phyloP scores from a whole-genome alignment of 1,140 invertebrate genomes.

The Goniozus legneri region DNA sequence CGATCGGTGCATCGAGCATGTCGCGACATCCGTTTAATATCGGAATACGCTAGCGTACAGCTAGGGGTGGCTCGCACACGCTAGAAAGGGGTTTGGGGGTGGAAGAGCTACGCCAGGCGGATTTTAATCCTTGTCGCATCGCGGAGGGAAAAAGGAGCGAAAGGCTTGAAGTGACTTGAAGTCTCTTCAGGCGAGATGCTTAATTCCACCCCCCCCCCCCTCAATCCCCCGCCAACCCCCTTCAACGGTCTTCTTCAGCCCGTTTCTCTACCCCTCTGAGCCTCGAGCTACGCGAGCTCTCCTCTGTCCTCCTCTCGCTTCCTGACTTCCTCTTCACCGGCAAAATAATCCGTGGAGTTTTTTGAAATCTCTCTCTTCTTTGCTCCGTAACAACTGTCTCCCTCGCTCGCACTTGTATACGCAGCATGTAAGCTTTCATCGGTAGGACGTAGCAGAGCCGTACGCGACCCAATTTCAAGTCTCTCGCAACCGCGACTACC shows the following conservation, averaged over 20 bases:
- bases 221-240: conserved; percentile 27
- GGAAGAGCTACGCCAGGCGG: conserved; percentile 41
- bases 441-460: too few species aligned
- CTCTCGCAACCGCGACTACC: too few species aligned
- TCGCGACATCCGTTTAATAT: conserved; percentile 49
- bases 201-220: conserved; percentile 47
- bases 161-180: conserved; percentile 54
- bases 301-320: conserved; percentile 20
- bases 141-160: conserved; percentile 36
- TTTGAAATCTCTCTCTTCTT: conserved; percentile 40
- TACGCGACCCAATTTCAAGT: too few species aligned
- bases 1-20: conserved; percentile 34
- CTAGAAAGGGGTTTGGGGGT: conserved; percentile 26
- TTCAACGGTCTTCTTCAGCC: conserved; percentile 14
- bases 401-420: too few species aligned
- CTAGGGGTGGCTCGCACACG: too few species aligned
- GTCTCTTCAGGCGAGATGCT: conserved; percentile 55
- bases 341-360: conserved; percentile 44
- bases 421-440: too few species aligned
- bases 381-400: too few species aligned
- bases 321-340: conserved; percentile 22
- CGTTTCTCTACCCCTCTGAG: conserved; percentile 1
- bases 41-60: conserved; percentile 11
- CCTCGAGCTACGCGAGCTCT: too few species aligned
- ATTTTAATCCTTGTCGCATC: conserved; percentile 54